Conservation (phyloP, 37 sponge, comb jelly and placozoan species). For the Oopsacas minuta region DNA sequence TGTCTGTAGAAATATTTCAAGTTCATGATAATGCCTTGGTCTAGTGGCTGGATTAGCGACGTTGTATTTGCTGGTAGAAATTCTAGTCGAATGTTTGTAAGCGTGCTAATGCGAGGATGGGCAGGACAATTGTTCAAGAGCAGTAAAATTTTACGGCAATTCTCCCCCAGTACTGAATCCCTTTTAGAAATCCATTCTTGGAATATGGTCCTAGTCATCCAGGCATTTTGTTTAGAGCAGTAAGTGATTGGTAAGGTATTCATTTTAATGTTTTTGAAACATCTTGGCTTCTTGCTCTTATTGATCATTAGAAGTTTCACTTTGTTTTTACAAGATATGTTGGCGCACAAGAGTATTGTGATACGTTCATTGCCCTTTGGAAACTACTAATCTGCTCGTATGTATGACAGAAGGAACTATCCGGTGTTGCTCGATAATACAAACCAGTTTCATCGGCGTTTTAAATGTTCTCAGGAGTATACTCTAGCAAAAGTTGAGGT, state of each 20-base stretch:
- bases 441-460: conserved; percentile 21
- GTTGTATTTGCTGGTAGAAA: background rate
- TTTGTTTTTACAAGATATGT: conserved; percentile 18
- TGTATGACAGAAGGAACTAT: conserved; percentile 1
- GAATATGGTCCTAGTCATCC: conserved; percentile 21
- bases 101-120: conserved; percentile 15
- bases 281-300: conserved; percentile 29
- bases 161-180: background rate
- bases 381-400: background rate
- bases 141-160: background rate
- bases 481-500: background rate
- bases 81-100: conserved; percentile 16
- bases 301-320: conserved; percentile 17
- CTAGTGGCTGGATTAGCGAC: conserved; percentile 22
- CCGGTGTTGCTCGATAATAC: background rate
- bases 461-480: conserved; percentile 7
- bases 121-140: conserved; percentile 19
- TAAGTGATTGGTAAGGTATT: conserved; percentile 9
- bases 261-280: conserved; percentile 17
- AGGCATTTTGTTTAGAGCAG: background rate
- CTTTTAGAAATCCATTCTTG: background rate
- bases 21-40: conserved; percentile 13
- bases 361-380: conserved; percentile 19
- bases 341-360: conserved; percentile 11
- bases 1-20: background rate